Evolutionary conservation across 1,140 invertebrate species (phyloP).

Genomic region (Lepidurus apus): DNA sequence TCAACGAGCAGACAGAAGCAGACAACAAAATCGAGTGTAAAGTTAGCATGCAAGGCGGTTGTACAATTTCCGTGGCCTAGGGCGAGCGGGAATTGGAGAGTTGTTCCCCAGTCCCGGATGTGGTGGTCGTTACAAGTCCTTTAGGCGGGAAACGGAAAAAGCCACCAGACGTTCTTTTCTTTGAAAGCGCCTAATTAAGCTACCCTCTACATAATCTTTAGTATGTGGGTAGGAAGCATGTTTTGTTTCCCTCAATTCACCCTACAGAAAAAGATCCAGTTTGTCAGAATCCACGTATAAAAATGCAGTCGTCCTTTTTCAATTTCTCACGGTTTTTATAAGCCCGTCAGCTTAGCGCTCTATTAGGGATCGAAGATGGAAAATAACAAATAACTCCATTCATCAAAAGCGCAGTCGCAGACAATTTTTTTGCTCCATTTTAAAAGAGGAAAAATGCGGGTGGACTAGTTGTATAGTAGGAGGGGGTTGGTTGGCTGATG

Average conservation of each 20-base stretch:
- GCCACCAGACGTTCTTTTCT: slow-evolving; percentile 2
- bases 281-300: not conserved
- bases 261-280: too few species aligned
- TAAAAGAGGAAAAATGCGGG: not conserved
- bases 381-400: not conserved
- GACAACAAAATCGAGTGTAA: not conserved
- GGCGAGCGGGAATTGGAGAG: slow-evolving; percentile 6
- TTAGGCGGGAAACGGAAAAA: slow-evolving; percentile 18
- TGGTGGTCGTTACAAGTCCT: slow-evolving; percentile 13
- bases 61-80: not conserved
- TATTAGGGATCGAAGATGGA: not conserved
- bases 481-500: not conserved
- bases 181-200: not conserved
- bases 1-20: not conserved
- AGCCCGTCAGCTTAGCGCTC: not conserved
- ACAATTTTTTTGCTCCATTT: not conserved
- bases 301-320: not conserved
- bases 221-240: not conserved
- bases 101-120: not conserved
- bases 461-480: not conserved
- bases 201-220: not conserved
- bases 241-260: not conserved
- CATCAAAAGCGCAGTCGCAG: slow-evolving; percentile 4
- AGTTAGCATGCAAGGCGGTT: not conserved
- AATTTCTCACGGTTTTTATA: not conserved